phyloP scores from a whole-genome alignment of 2,113 vertebrate genomes.

The Osmerus eperlanus region DNA sequence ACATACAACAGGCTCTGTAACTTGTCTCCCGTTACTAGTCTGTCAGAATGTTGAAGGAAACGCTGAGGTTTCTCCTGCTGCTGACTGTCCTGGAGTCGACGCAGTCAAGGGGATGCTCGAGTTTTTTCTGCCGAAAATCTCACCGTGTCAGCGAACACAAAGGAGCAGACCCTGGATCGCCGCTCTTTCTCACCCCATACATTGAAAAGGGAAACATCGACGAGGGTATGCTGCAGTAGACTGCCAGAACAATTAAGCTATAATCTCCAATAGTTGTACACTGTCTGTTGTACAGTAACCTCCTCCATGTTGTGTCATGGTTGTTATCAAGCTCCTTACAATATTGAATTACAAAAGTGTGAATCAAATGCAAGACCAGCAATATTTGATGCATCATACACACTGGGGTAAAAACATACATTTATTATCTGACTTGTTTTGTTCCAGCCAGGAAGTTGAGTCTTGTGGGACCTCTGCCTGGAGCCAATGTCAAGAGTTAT shows the following conservation, averaged over 20 bases:
- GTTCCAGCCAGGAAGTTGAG: conserved; percentile 72
- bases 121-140: conserved; percentile 68
- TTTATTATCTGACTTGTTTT: neutral
- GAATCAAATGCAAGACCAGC: no score
- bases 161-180: conserved; percentile 66
- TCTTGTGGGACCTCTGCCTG: conserved; percentile 69
- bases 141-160: conserved; percentile 38
- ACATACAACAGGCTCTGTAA: neutral
- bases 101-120: conserved; percentile 49
- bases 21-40: neutral
- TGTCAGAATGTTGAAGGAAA: conserved; percentile 43
- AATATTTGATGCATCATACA: neutral
- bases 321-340: neutral
- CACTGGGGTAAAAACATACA: no score
- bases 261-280: no score
- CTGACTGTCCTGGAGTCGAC: conserved; percentile 48
- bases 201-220: conserved; percentile 72
- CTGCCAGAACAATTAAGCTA: neutral
- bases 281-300: no score
- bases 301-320: neutral
- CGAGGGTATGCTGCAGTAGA: conserved; percentile 62
- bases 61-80: conserved; percentile 50
- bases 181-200: conserved; percentile 82
- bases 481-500: conserved; percentile 73
- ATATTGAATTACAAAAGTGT: neutral